Base-by-base conservation (phyloP, 1,140 invertebrate species). In the Cephus cinctus region DNA sequence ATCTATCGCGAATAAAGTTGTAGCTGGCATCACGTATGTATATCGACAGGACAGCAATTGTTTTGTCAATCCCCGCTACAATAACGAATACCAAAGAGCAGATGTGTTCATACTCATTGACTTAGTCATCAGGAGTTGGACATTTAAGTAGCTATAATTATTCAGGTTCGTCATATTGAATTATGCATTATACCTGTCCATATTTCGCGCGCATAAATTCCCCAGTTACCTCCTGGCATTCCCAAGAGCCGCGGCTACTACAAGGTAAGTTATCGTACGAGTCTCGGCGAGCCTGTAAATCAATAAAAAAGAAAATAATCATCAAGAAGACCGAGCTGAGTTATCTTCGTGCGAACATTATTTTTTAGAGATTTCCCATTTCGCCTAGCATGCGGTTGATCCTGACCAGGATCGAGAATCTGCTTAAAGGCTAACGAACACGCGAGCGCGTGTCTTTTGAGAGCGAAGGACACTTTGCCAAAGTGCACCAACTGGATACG, bases 121-220 rank as follows among this genome's bases (percentile, higher is more conserved):
- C 1, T 36, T 2, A 36, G 8, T 36, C 34, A 36, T 15, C 34
- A 8, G 11, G 34, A 3, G 27, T 11, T 9, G 27, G 9, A 9
- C 2, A 22, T 50, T 50, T 34, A 40, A 14, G 22, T 12, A 30
- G 25, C 23, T 11, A 14, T 16, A 19, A 43, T 40, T 27, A 47
- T 52, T 50, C 32, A 39, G 18, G 18, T 50, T 53, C 36, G 44
- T 42, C 50, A 50, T 52, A 19, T 53, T 56, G 54, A 56, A 56
- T 56, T 56, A 56, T 56, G 50, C 44, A 56, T 56, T 48, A 43
- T 46, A 50, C 40, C 41, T 42, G 45, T 56, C 46, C 43, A 31
- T 45, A 34, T 35, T 48, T 43, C 49, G 22, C 21, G 31, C 35
- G 45, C 45, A 53, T 56, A 56, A 56, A 56, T 56, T 44, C 25